phyloP scores from a whole-genome alignment of 2,888 invertebrate genomes.

The Pollenia labialis region DNA sequence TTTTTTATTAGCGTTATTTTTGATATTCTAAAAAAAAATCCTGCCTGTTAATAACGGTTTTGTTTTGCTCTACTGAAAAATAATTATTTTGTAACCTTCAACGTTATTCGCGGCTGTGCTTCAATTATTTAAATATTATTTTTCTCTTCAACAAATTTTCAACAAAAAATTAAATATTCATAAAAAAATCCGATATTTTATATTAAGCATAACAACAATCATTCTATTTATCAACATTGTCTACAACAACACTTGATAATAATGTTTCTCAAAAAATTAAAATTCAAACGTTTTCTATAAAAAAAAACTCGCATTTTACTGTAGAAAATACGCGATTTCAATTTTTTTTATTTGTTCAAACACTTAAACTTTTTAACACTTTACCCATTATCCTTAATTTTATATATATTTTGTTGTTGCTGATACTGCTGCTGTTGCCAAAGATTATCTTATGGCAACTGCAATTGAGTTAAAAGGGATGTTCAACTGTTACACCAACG shows the following conservation, averaged over 20 bases:
- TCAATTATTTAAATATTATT: too few species aligned
- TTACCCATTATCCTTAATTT: conserved; percentile 65
- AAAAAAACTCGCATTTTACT: background rate
- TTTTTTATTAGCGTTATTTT: too few species aligned
- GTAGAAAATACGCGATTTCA: conserved; percentile 44
- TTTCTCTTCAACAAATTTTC: too few species aligned
- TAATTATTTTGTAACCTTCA: too few species aligned
- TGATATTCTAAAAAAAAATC: too few species aligned
- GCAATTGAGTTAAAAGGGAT: conserved; percentile 71
- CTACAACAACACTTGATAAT: background rate
- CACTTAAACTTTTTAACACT: conserved; percentile 72
- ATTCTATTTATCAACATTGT: conserved; percentile 9
- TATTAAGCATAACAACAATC: background rate
- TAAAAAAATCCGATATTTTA: too few species aligned
- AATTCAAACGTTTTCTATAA: conserved; percentile 17
- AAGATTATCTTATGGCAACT: conserved; percentile 72
- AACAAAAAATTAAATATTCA: too few species aligned
- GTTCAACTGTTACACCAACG: conserved; percentile 61
- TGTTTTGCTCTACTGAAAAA: too few species aligned
- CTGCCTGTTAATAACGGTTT: too few species aligned
- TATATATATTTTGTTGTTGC: conserved; percentile 21
- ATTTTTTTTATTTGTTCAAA: conserved; percentile 38
- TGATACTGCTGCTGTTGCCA: conserved; percentile 54
- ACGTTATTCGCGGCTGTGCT: too few species aligned
- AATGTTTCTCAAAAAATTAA: background rate